These are phyloP conservation scores for Brachyrhaphis roseni DNA, from an alignment of 2,797 vertebrate species.

Conservation along the genomic window DNA sequence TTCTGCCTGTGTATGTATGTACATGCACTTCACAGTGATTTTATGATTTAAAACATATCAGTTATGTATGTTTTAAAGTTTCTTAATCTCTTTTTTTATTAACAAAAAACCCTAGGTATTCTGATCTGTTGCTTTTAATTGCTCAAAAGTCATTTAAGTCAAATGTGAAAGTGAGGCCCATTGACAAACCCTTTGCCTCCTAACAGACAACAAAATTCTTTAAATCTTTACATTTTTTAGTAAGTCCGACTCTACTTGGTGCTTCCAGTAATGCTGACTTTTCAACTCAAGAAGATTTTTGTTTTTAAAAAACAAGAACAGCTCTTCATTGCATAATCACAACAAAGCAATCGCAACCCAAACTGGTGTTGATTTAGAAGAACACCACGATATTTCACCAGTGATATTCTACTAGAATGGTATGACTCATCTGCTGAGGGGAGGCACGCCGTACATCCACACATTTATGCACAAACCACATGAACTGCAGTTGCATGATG, in stretches of 20 bases:
- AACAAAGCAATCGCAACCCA: neutral
- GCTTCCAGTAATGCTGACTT: conserved; percentile 46
- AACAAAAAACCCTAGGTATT: neutral
- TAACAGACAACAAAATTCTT: conserved; percentile 78
- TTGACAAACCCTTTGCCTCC: conserved; percentile 67
- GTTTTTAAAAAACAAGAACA: neutral
- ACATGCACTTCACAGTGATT: neutral
- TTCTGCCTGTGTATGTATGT: neutral
- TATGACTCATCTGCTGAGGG: neutral
- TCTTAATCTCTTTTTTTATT: neutral
- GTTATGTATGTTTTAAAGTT: neutral
- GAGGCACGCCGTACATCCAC: neutral
- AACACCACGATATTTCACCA: conserved; percentile 4
- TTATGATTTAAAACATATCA: neutral
- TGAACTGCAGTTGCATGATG: conserved; percentile 19
- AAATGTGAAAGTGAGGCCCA: conserved; percentile 72
- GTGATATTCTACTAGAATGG: neutral
- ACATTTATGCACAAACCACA: conserved; percentile 9
- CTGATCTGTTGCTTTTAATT: neutral
- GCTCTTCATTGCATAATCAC: conserved; percentile 19
- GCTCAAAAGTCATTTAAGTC: conserved; percentile 59
- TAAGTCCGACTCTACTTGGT: conserved; percentile 64
- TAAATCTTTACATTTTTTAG: conserved; percentile 75
- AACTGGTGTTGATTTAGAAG: conserved; percentile 11
- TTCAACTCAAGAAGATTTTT: conserved; percentile 27